A percentile compares a stretch with the other conserved stretches of the same genome.
Evolutionary conservation across 2,797 vertebrate species (phyloP).

Genomic region (Spondyliosoma cantharus): DNA sequence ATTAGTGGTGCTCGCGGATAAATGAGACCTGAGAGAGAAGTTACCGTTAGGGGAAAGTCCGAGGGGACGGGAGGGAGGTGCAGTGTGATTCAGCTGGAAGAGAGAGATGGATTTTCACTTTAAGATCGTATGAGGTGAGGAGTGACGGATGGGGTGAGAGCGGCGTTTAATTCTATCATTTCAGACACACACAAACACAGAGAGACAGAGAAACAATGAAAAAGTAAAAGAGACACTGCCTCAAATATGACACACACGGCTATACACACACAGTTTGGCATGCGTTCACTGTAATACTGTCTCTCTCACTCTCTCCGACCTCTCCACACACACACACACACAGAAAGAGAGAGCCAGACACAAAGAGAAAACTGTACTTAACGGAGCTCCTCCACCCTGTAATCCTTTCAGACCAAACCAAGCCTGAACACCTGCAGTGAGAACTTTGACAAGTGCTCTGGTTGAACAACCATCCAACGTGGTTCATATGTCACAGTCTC

Average conservation of each 20-base stretch:
- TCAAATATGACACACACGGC: background rate
- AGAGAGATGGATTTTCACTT: conserved; percentile 29
- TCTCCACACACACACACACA: conserved; percentile 16
- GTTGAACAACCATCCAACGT: conserved; percentile 12
- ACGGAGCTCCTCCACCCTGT: conserved; percentile 60
- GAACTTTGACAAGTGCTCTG: conserved; percentile 47
- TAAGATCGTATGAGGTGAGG: conserved; percentile 38
- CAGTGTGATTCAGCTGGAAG: conserved; percentile 10
- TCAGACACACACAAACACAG: conserved; percentile 14
- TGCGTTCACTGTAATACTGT: conserved; percentile 14
- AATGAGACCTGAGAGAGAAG: conserved; percentile 12
- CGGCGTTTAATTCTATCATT: conserved; percentile 12
- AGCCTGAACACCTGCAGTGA: conserved; percentile 65
- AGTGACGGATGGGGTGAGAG: conserved; percentile 44
- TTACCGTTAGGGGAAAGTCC: conserved; percentile 5
- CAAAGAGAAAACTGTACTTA: conserved; percentile 65
- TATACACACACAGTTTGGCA: conserved; percentile 12
- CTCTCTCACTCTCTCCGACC: conserved; percentile 29
- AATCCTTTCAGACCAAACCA: conserved; percentile 63
- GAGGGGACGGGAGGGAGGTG: background rate
- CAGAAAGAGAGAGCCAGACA: conserved; percentile 45
- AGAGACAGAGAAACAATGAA: conserved; percentile 11
- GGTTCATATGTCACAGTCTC: conserved; percentile 29
- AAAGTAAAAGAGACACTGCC: background rate
- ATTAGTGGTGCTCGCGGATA: background rate